Evolutionary conservation across 2,113 vertebrate genomes (phyloP).

Genomic region (Neofelis nebulosa): DNA sequence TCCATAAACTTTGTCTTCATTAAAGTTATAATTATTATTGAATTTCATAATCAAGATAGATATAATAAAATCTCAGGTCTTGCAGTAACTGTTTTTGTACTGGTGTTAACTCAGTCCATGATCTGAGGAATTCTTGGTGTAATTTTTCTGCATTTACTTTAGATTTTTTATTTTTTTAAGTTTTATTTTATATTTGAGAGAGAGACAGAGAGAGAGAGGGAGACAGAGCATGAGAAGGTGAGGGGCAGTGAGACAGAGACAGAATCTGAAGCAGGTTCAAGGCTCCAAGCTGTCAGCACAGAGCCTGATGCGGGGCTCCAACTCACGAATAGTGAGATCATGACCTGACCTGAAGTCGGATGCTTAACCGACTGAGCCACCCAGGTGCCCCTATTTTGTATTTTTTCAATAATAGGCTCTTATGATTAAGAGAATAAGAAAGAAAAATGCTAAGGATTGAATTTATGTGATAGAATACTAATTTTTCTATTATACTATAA

Average conservation of each 20-base stretch:
- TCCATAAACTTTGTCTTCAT: not conserved
- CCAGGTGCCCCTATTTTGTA: not conserved
- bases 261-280: too few species aligned
- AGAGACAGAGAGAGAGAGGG: too few species aligned
- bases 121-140: not conserved
- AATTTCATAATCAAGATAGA: not conserved
- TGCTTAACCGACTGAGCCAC: too few species aligned
- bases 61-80: not conserved
- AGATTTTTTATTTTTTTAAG: not conserved
- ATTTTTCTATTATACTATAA: constrained; percentile 73
- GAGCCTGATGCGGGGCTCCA: too few species aligned
- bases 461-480: constrained; percentile 69
- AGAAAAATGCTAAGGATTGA: not conserved
- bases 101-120: not conserved
- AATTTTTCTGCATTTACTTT: constrained; percentile 2
- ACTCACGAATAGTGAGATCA: too few species aligned
- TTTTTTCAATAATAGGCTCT: not conserved
- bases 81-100: not conserved
- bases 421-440: not conserved
- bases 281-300: too few species aligned
- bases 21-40: not conserved
- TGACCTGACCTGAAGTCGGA: too few species aligned
- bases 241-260: too few species aligned
- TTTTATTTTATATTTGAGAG: too few species aligned
- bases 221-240: too few species aligned